Conservation (phyloP, 2,113 vertebrate species). For the Orycteropus afer region DNA sequence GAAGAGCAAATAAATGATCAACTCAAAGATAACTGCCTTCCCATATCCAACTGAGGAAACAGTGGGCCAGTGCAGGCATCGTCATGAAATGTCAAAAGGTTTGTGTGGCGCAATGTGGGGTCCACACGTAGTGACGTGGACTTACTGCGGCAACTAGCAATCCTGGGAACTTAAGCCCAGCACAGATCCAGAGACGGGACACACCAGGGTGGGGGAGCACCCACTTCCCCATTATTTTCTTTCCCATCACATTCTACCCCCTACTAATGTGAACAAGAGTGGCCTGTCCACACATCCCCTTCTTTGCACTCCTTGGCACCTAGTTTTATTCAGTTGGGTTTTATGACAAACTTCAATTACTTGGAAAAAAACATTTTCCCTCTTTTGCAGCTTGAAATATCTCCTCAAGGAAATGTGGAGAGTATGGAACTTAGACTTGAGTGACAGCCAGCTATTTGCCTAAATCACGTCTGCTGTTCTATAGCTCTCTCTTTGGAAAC, state of each 20-base stretch:
- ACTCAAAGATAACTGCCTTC: background rate
- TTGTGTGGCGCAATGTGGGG: no score
- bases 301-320: background rate
- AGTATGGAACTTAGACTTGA: constrained; percentile 21
- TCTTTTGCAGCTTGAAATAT: constrained; percentile 11
- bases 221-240: background rate
- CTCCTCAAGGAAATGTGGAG: constrained; percentile 41
- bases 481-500: constrained; percentile 64
- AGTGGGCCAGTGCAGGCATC: fast-evolving
- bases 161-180: background rate
- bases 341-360: constrained; percentile 8
- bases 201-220: background rate
- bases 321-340: background rate
- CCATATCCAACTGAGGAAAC: background rate
- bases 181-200: no score
- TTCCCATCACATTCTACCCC: background rate
- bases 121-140: fast-evolving
- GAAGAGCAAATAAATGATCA: background rate
- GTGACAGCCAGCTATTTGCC: constrained; percentile 37
- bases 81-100: background rate
- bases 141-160: background rate
- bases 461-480: constrained; percentile 17
- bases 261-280: background rate
- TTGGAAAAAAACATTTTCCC: constrained; percentile 25
- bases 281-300: background rate